Conservation (phyloP, 2,888 invertebrate genomes). For the Phrixothrix hirtus region DNA sequence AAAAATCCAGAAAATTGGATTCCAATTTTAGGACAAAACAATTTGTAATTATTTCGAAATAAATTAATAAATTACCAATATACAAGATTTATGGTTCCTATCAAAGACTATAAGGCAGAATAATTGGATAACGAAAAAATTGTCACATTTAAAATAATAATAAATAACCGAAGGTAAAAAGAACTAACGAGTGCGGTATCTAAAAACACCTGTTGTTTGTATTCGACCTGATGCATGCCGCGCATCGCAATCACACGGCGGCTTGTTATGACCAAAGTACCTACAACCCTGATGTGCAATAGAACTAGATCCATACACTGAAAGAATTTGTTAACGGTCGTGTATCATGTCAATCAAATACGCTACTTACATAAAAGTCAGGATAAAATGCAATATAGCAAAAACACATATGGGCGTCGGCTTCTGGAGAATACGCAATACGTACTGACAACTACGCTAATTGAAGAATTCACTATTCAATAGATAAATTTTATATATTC, state of each 20-base stretch:
- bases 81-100: too few relatives aligned
- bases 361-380: conserved; percentile 28
- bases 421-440: not conserved
- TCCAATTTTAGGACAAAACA: not conserved
- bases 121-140: conserved; percentile 32
- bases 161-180: conserved; percentile 41
- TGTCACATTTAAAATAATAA: conserved; percentile 44
- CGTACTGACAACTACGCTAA: not conserved
- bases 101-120: not conserved
- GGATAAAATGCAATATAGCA: conserved; percentile 19
- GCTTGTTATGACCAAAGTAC: conserved; percentile 44
- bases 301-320: conserved; percentile 38
- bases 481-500: too few relatives aligned
- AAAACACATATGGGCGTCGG: conserved; percentile 12
- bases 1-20: not conserved
- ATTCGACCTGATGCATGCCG: conserved; percentile 42
- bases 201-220: conserved; percentile 46
- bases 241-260: conserved; percentile 45
- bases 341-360: conserved; percentile 43
- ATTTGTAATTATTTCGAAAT: too few relatives aligned
- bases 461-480: too few relatives aligned
- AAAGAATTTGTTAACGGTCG: conserved; percentile 42
- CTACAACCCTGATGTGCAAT: conserved; percentile 41
- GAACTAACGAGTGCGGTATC: conserved; percentile 42
- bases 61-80: too few relatives aligned